Evolutionary conservation across 2,888 invertebrate species (phyloP).

Genomic region (Agonopterix heracliana): DNA sequence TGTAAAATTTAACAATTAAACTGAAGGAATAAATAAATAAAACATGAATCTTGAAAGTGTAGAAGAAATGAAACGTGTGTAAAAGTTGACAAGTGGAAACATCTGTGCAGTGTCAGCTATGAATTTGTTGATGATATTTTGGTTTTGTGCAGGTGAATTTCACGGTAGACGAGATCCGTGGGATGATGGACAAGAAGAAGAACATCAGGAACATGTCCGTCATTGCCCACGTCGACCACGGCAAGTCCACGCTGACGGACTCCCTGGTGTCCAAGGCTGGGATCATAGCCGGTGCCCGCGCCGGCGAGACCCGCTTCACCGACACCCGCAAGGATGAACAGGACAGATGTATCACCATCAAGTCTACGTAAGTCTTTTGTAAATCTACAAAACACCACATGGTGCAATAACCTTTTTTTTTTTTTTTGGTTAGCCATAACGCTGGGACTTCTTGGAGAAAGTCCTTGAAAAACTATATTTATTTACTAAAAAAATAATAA

Average conservation of each 20-base stretch:
- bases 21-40: neutral
- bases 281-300: conserved; percentile 99
- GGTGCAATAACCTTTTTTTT: conserved; percentile 27
- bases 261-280: conserved; percentile 99
- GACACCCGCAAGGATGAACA: conserved; percentile 99
- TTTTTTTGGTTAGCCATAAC: neutral
- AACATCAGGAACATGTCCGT: conserved; percentile 99
- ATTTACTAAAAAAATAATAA: too few relatives aligned
- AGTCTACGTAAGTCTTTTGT: conserved; percentile 91
- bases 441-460: too few relatives aligned
- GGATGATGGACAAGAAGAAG: conserved; percentile 99
- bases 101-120: conserved; percentile 50
- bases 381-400: conserved; percentile 25
- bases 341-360: conserved; percentile 99
- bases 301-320: conserved; percentile 99
- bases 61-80: conserved; percentile 50
- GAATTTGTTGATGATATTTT: conserved; percentile 41
- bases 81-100: conserved; percentile 31
- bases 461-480: too few relatives aligned
- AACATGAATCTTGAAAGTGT: neutral
- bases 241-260: conserved; percentile 99
- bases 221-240: conserved; percentile 99
- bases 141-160: conserved; percentile 95
- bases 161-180: conserved; percentile 99
- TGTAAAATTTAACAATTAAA: neutral